Base-by-base conservation (phyloP, 1,140 invertebrate species). In the Tigriopus japonicus region DNA sequence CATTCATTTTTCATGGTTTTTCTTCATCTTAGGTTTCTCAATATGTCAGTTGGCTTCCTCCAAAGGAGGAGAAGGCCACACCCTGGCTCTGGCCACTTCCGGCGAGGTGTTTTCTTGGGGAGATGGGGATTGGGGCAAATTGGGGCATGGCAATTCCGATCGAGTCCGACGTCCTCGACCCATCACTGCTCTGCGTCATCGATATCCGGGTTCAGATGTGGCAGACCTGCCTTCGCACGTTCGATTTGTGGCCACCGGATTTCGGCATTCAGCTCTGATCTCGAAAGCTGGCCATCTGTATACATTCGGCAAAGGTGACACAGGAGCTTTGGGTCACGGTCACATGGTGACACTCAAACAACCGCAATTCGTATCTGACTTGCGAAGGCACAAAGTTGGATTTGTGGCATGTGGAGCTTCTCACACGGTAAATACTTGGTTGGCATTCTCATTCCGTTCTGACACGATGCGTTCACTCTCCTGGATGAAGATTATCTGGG, bases 241-340 rank as follows among this genome's bases (percentile, higher is more conserved):
- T 9, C 28, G 28, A 9, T 35, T 35, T 35, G 28, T 35, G 28
- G 28, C 28, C 28, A 35, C 80, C 70, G 81, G 81, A 17, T 81
- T 80, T 68, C 81, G 81, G 68, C 81, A 83, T 66, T 80, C 77
- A 68, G 80, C 80, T 15, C 80, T 81, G 24, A 76, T 82, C 6
- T 81, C 80, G 24, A 70, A 72, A 13, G 77, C 80, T 70, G 81
- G 81, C 2, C 78, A 79, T 66, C 70, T 83, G 6, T 81, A 76
- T 66, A 81, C 79, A 0, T 83, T 82, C 72, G 81, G 81, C 12
- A 80, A 80, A 70, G 79, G 79, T 41, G 80, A 82, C 67, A 80
- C 79, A 69, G 81, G 81, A 1, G 68, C 80, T 62, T 71, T 83
- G 6, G 81, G 81, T 12, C 72, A 79, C 28, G 80, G 79, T 5